Percentiles rank a stretch among this genome's conserved stretches.
Evolutionary conservation across 2,113 vertebrate species (phyloP).

Genomic region (Orycteropus afer): DNA sequence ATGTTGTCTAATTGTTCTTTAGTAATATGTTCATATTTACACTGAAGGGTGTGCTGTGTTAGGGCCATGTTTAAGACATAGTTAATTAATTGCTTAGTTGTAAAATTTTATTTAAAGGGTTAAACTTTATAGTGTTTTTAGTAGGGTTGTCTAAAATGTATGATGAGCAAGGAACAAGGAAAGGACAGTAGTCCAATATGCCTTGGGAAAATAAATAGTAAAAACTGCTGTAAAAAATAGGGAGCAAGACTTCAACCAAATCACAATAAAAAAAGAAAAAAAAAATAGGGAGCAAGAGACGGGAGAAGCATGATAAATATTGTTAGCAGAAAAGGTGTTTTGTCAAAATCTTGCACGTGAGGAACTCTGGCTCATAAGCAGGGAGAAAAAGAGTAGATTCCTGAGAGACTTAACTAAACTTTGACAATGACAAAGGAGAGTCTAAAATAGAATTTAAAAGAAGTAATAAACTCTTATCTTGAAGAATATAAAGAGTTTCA

Average conservation of each 20-base stretch:
- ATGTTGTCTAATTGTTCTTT: not conserved
- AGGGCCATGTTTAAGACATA: not conserved
- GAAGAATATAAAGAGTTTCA: conserved; percentile 20
- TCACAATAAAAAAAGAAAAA: too few relatives aligned
- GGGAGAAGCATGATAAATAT: not conserved
- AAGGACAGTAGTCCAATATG: not conserved
- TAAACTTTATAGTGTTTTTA: not conserved
- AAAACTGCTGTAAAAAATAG: too few relatives aligned
- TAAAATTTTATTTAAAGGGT: not conserved
- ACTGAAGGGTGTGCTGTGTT: not conserved
- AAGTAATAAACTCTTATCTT: not conserved
- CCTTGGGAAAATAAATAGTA: not conserved
- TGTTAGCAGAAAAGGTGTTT: not conserved
- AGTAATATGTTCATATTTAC: not conserved
- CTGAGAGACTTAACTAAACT: not conserved
- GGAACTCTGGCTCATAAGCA: not conserved
- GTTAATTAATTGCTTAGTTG: not conserved
- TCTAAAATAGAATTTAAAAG: not conserved
- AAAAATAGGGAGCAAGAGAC: not conserved
- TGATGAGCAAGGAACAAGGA: not conserved
- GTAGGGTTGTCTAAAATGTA: not conserved
- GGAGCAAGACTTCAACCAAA: too few relatives aligned
- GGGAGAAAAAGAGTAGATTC: not conserved
- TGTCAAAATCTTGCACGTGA: not conserved
- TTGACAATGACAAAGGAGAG: not conserved